Evolutionary conservation across 2,113 vertebrate genomes (phyloP).

Genomic region (Clarias macrocephalus): DNA sequence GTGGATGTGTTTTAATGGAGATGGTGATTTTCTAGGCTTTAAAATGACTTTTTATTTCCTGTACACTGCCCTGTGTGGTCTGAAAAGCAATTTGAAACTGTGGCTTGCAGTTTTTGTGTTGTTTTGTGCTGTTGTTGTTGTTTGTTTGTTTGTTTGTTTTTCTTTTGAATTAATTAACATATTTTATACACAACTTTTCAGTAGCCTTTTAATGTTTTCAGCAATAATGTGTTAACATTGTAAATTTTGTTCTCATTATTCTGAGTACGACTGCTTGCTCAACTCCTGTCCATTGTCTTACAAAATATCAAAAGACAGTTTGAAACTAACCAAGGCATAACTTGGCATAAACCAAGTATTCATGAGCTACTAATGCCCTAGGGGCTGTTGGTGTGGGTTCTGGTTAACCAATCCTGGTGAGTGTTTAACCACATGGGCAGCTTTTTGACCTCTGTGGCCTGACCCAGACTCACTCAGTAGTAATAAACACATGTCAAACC

Average conservation of each 20-base stretch:
- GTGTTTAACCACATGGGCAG: constrained; percentile 52
- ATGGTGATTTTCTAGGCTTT: constrained; percentile 11
- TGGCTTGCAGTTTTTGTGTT: neutral
- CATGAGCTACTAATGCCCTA: constrained; percentile 33
- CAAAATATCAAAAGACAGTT: neutral
- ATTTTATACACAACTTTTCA: neutral
- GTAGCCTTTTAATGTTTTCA: neutral
- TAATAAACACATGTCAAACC: constrained; percentile 54
- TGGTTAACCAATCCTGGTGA: constrained; percentile 16
- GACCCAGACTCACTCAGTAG: constrained; percentile 41
- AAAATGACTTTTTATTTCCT: neutral
- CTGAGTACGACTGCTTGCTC: neutral
- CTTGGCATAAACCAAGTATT: constrained; percentile 12
- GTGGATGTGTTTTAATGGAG: constrained; percentile 29
- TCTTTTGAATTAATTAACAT: constrained; percentile 2
- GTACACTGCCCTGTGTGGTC: constrained; percentile 14
- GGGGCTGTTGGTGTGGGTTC: constrained; percentile 22
- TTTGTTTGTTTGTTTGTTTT: neutral
- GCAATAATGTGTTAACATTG: neutral
- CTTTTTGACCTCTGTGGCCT: constrained; percentile 58
- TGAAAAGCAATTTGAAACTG: neutral
- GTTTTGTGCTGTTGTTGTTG: neutral
- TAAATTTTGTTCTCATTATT: neutral
- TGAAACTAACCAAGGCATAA: neutral
- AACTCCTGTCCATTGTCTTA: neutral